phyloP scores from a whole-genome alignment of 2,113 vertebrate species.

The Sphaerodactylus townsendi region DNA sequence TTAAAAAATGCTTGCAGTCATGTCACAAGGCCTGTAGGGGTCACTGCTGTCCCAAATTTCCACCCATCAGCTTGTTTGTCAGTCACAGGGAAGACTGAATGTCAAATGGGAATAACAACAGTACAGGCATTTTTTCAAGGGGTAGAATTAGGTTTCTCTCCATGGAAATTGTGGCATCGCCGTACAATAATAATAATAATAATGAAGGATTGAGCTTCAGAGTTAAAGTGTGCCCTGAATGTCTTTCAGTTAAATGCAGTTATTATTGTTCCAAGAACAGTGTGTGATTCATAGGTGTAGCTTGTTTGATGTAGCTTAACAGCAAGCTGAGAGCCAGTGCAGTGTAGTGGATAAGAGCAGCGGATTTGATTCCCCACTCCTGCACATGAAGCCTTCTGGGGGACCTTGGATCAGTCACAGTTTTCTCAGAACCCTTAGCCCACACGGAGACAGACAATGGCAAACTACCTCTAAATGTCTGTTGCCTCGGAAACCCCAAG shows the following conservation, averaged over 20 bases:
- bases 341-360: too few species aligned
- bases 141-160: constrained; percentile 40
- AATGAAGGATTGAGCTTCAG: constrained; percentile 33
- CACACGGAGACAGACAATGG: too few species aligned
- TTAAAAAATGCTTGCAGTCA: neutral
- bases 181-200: constrained; percentile 27
- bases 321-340: neutral
- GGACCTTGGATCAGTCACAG: too few species aligned
- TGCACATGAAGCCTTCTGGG: too few species aligned
- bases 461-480: too few species aligned
- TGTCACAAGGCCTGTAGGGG: constrained; percentile 44
- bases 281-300: too few species aligned
- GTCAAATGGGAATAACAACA: constrained; percentile 45
- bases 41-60: constrained; percentile 47
- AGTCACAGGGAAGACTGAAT: neutral
- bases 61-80: neutral
- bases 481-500: too few species aligned
- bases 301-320: neutral
- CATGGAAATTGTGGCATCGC: constrained; percentile 44
- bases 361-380: too few species aligned
- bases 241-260: neutral
- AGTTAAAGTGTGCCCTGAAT: neutral
- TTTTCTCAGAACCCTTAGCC: too few species aligned
- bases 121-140: constrained; percentile 24
- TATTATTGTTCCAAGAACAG: neutral